These are phyloP conservation scores for Istiophorus platypterus DNA, from an alignment of 2,113 vertebrate genomes.

Conservation along the genomic window DNA sequence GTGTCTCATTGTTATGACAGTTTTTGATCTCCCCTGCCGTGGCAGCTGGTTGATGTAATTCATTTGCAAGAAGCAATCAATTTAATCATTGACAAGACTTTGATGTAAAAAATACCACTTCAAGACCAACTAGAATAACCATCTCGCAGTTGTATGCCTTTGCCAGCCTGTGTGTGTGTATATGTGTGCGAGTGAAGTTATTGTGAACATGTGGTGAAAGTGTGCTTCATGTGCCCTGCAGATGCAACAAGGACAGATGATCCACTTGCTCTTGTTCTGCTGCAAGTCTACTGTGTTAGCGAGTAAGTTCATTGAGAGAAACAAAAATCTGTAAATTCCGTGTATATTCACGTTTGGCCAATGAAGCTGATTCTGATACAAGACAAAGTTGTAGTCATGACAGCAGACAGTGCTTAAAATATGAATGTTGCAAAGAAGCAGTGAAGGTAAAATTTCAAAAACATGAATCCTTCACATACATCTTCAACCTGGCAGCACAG, in stretches of 20 bases:
- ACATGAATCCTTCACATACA: too few species aligned
- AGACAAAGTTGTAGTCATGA: too few species aligned
- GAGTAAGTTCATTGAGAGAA: not conserved
- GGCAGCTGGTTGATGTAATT: conserved; percentile 65
- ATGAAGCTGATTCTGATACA: too few species aligned
- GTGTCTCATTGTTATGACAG: conserved; percentile 31
- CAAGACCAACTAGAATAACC: conserved; percentile 26
- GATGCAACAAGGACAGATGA: not conserved
- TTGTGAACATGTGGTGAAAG: not conserved
- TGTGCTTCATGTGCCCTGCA: not conserved
- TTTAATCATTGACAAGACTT: conserved; percentile 48
- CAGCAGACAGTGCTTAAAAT: too few species aligned
- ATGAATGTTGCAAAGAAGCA: too few species aligned
- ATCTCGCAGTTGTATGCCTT: not conserved
- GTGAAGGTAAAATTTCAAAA: too few species aligned
- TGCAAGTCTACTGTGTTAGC: not conserved
- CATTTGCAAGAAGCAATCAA: conserved; percentile 51
- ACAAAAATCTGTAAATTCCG: too few species aligned
- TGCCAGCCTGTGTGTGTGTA: not conserved
- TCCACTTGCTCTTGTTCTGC: conserved; percentile 14
- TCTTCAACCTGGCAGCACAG: too few species aligned
- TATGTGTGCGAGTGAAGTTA: not conserved
- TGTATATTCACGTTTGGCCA: too few species aligned
- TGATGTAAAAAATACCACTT: conserved; percentile 48
- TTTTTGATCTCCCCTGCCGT: conserved; percentile 42